Conservation (phyloP, 2,888 invertebrate genomes). For the Lasioglossum leucozonium region DNA sequence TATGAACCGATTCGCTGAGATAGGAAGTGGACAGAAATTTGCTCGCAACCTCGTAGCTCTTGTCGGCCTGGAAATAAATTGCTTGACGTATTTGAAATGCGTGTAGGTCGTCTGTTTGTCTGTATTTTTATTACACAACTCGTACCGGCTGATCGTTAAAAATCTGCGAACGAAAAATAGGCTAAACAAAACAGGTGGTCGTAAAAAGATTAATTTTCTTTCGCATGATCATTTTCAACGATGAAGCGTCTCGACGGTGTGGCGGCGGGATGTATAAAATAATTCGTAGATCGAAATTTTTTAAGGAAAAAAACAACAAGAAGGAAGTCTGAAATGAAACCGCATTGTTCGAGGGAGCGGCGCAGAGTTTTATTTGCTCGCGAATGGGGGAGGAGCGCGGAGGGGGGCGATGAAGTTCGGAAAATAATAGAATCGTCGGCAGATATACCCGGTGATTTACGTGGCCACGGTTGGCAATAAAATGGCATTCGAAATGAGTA, state of each 20-base stretch:
- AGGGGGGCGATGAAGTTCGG: neutral
- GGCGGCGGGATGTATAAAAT: no score
- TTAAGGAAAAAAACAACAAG: neutral
- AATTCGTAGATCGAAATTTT: neutral
- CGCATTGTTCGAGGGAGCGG: neutral
- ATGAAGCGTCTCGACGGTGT: no score
- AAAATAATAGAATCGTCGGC: slow-evolving; percentile 16
- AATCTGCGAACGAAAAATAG: no score
- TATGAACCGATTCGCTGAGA: neutral
- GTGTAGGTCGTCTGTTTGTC: no score
- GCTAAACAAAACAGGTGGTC: no score
- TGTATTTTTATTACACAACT: neutral
- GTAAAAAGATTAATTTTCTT: no score
- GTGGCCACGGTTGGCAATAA: slow-evolving; percentile 30
- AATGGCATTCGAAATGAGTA: slow-evolving; percentile 25
- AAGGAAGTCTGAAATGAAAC: neutral
- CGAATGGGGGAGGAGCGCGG: neutral
- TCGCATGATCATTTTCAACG: no score
- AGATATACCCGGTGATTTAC: slow-evolving; percentile 21
- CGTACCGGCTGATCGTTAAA: neutral
- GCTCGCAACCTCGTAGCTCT: neutral
- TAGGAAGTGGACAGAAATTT: neutral
- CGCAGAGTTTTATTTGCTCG: neutral
- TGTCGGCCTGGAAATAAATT: neutral
- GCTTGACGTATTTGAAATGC: neutral